Base-by-base conservation (phyloP, 2,113 vertebrate species). In the Podarcis muralis region DNA sequence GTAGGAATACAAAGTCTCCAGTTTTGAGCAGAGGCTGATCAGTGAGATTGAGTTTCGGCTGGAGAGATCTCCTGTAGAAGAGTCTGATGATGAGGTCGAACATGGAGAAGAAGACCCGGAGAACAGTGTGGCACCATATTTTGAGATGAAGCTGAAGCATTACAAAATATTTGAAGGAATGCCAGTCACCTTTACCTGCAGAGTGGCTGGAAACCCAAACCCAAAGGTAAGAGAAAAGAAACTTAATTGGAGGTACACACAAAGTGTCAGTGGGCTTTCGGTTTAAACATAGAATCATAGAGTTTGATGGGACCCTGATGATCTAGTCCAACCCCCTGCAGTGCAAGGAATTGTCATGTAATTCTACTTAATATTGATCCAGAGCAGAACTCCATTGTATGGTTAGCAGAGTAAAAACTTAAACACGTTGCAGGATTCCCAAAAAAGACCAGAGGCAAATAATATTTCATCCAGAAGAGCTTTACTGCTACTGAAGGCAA, bases 1-100 rank as follows among this genome's bases (percentile, higher is more conserved):
- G 18, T 84, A 99, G 99, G 99, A 99, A 83, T 99, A 99, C 95
- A 99, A 98, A 92, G 99, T 99, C 65, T 99, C 99, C 92, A 99
- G 98, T 96, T 99, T 99, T 77, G 99, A 99, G 93, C 99, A 99
- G 96, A 98, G 99, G 13, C 94, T 99, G 91, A 99, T 99, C 95
- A 99, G 98, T 83, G 99, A 99, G 94, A 99, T 99, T 1, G 99
- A 99, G 92, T 99, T 98, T 93, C 97, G 99, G 2, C 96, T 99
- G 92, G 99, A 99, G 93, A 97, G 99, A 59, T 99, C 98, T 40
- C 97, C 98, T 0, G 98, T 98, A 91, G 99, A 99, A 75, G 99
- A 99, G 83, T 98, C 98, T 0, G 98, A 99, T 20, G 98, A 99
- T 0, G 98, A 99, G 5, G 95, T 97, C 27, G 97, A 98, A 66